Evolutionary conservation across 2,113 vertebrate species (phyloP).

Genomic region (Anthoscopus minutus): DNA sequence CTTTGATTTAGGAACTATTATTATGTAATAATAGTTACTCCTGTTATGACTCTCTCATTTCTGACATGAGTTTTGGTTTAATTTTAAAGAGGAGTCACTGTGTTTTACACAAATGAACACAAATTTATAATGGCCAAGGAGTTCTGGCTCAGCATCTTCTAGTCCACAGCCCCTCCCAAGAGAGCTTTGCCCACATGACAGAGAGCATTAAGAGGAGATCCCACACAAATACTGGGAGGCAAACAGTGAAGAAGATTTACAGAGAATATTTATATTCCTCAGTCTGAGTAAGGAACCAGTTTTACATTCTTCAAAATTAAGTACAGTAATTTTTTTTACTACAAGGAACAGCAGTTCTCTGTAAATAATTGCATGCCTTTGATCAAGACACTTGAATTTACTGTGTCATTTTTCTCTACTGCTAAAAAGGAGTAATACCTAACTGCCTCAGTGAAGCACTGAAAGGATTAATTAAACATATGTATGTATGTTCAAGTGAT

Average conservation of each 20-base stretch:
- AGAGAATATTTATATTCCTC: not conserved
- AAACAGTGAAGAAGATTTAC: not conserved
- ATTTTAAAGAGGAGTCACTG: not conserved
- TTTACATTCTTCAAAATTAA: not conserved
- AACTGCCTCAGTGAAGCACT: not conserved
- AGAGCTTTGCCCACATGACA: not conserved
- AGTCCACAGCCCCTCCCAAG: not conserved
- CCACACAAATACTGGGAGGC: not conserved
- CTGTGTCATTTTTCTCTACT: not conserved
- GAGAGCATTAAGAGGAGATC: not conserved
- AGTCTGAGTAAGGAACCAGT: not conserved
- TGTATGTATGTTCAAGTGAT: not conserved
- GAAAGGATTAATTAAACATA: slow-evolving; percentile 22
- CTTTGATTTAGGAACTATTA: not conserved
- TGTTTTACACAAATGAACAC: not conserved
- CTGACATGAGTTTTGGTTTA: not conserved
- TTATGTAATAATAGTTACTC: not conserved
- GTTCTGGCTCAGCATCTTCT: not conserved
- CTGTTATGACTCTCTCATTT: not conserved
- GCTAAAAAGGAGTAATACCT: not conserved
- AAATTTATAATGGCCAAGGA: not conserved
- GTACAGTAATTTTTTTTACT: not conserved
- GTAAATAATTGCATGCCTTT: slow-evolving; percentile 35
- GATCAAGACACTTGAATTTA: slow-evolving; percentile 8
- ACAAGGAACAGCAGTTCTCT: not conserved